Conservation (phyloP, 2,797 vertebrate genomes). For the Acanthurus lineatus region DNA sequence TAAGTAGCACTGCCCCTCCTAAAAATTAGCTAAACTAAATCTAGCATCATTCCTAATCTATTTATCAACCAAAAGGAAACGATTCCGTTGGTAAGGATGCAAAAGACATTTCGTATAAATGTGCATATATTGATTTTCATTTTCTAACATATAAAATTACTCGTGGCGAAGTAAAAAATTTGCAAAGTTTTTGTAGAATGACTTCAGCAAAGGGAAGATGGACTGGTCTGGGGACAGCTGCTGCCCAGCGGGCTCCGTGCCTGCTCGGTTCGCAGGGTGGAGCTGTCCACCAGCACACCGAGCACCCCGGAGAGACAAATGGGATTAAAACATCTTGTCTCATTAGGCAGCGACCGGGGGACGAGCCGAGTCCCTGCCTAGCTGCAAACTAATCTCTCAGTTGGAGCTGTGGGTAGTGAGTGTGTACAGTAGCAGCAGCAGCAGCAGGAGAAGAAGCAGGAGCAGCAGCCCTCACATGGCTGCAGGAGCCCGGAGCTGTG, state of each 20-base stretch:
- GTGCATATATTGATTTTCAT: neutral
- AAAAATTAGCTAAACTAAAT: neutral
- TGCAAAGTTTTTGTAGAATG: conserved; percentile 2
- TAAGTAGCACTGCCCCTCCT: neutral
- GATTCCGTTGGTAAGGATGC: too few species aligned
- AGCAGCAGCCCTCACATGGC: conserved; percentile 65
- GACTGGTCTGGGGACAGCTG: neutral
- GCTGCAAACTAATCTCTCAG: conserved; percentile 52
- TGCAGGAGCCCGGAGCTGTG: conserved; percentile 43
- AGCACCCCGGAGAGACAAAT: conserved; percentile 66
- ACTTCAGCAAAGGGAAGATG: neutral
- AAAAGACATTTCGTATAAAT: neutral
- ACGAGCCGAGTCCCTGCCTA: conserved; percentile 53
- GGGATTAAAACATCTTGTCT: conserved; percentile 86
- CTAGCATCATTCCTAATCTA: too few species aligned
- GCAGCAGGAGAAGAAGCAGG: conserved; percentile 51
- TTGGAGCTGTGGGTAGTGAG: conserved; percentile 20
- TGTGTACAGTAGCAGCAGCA: conserved; percentile 38
- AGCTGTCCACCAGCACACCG: conserved; percentile 75
- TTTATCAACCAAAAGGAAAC: too few species aligned
- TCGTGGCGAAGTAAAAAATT: neutral
- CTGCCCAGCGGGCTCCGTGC: neutral
- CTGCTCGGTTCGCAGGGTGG: conserved; percentile 75
- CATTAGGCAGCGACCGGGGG: conserved; percentile 70
- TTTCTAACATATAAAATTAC: neutral